Percentiles rank a stretch among this genome's conserved stretches.
Conservation (phyloP, 2,113 vertebrate species). For the Psittacula cyanocephala region DNA sequence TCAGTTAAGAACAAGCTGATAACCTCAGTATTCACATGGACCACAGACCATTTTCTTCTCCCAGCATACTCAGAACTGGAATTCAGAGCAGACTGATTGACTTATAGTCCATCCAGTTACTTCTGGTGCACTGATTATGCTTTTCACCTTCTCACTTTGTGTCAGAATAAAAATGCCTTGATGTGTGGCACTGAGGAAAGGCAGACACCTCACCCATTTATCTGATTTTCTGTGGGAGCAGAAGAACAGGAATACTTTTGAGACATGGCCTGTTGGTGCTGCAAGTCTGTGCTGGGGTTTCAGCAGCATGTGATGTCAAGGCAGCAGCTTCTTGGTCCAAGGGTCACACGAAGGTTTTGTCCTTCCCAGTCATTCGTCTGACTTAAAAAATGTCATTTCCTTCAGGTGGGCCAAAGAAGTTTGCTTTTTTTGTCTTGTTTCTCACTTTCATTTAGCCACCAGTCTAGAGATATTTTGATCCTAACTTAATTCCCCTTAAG, state of each 20-base stretch:
- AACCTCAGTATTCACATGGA: conserved; percentile 9
- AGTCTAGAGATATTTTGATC: background rate
- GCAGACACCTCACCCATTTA: conserved; percentile 5
- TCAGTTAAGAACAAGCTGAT: background rate
- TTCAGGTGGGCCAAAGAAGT: background rate
- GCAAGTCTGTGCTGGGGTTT: background rate
- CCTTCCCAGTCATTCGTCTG: background rate
- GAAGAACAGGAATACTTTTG: background rate
- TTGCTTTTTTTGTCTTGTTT: background rate
- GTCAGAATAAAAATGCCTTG: conserved; percentile 26
- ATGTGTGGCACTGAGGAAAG: conserved; percentile 27
- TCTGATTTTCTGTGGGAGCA: conserved; percentile 39
- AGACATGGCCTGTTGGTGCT: rapidly evolving
- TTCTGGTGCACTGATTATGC: conserved; percentile 45
- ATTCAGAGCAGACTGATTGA: conserved; percentile 56
- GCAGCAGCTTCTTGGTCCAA: background rate
- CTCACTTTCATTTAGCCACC: background rate
- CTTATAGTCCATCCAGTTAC: conserved; percentile 27
- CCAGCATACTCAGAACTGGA: conserved; percentile 42
- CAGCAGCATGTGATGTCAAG: background rate
- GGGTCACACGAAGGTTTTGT: background rate
- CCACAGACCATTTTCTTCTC: conserved; percentile 37
- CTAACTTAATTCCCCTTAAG: background rate
- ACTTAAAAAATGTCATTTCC: background rate
- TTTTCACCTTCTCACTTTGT: conserved; percentile 53